A percentile compares a stretch with the other conserved stretches of the same genome.
Evolutionary conservation across 1,140 invertebrate genomes (phyloP).

Genomic region (Paraescarpia echinospica): DNA sequence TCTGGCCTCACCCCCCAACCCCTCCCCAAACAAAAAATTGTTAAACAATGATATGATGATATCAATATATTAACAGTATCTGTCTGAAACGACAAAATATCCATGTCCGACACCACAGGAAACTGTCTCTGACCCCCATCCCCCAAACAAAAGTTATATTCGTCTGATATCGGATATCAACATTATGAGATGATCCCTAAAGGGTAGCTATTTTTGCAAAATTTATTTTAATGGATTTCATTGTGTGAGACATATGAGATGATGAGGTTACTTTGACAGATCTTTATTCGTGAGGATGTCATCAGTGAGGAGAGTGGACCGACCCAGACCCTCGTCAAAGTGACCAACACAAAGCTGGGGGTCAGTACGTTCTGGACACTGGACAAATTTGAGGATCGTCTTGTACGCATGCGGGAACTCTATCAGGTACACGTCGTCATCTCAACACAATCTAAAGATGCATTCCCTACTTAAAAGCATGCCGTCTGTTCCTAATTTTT

Average conservation of each 20-base stretch:
- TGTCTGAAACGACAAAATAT: too few species aligned
- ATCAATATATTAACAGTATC: too few species aligned
- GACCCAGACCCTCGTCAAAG: constrained; percentile 43
- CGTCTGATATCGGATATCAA: too few species aligned
- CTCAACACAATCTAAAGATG: neutral
- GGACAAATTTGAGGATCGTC: constrained; percentile 95
- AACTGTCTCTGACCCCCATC: too few species aligned
- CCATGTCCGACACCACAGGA: too few species aligned
- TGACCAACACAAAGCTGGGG: constrained; percentile 45
- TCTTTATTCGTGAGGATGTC: constrained; percentile 47
- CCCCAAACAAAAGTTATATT: too few species aligned
- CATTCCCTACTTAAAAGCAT: too few species aligned
- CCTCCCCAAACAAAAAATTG: too few species aligned
- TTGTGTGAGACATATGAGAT: neutral
- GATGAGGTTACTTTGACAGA: constrained; percentile 31
- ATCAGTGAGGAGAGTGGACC: constrained; percentile 37
- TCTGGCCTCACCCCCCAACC: too few species aligned
- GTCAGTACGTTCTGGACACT: constrained; percentile 79
- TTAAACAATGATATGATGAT: too few species aligned
- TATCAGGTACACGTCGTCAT: constrained; percentile 62
- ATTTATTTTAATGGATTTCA: neutral
- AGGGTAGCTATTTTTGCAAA: neutral
- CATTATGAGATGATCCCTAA: too few species aligned
- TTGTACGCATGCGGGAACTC: constrained; percentile 95
- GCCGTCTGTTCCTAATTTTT: too few species aligned